A percentile compares a stretch with the other conserved stretches of the same genome.
Evolutionary conservation across 2,113 vertebrate species (phyloP).

Genomic region (Aegotheles bennettii): DNA sequence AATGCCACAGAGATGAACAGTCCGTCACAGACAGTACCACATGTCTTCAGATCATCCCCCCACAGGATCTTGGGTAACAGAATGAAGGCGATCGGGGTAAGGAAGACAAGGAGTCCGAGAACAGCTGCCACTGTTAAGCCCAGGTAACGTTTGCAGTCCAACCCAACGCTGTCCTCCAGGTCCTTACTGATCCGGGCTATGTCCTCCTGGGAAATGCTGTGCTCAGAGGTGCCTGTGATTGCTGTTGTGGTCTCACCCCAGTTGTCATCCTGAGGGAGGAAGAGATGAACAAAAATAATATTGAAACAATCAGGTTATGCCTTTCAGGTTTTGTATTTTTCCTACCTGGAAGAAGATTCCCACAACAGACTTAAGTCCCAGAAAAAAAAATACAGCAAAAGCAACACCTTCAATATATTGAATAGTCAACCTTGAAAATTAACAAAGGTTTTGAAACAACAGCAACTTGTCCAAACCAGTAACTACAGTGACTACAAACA

Average conservation of each 20-base stretch:
- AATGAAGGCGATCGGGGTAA: conserved; percentile 91
- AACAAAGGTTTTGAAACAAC: neutral
- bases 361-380: neutral
- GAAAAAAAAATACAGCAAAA: neutral
- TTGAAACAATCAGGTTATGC: neutral
- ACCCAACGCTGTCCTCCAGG: conserved; percentile 85
- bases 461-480: neutral
- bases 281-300: neutral
- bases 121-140: conserved; percentile 79
- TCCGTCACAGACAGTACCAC: conserved; percentile 91
- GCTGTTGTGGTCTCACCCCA: conserved; percentile 98
- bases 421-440: neutral
- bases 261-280: conserved; percentile 87
- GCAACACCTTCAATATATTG: neutral
- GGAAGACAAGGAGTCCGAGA: conserved; percentile 84
- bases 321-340: neutral
- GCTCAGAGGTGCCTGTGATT: conserved; percentile 94
- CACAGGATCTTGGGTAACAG: conserved; percentile 87
- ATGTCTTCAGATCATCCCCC: conserved; percentile 85
- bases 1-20: conserved; percentile 94
- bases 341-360: neutral
- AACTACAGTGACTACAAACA: neutral
- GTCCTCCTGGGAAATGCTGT: conserved; percentile 96
- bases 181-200: conserved; percentile 91
- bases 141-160: conserved; percentile 82